Evolutionary conservation across 2,797 vertebrate genomes (phyloP), one percentile per base, ranked within the genome.

Genomic region (Spinibarbus caldwelli): DNA sequence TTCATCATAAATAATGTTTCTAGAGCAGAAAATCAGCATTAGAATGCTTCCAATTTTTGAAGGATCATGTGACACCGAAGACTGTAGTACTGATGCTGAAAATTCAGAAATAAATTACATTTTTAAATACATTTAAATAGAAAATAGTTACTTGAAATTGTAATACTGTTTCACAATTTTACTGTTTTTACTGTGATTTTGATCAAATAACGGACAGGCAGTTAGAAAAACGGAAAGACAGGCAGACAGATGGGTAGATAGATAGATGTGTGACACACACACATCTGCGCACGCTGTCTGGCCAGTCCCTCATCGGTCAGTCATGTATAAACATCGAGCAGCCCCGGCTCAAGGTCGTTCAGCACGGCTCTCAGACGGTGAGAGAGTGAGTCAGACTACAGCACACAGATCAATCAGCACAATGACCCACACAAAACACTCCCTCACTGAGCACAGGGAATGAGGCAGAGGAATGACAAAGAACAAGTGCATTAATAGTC

Each of bases 351-450:
- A 88, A 89, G 86, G 89, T 80, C 73, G 36, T 26, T 21, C 43
- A 66, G 52, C 49, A 34, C 8, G 66, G 34, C 36, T 66, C 12
- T 38, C 19, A 85, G 62, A 21, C 8, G 3, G 54, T 21, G 73
- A 52, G 31, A 78, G 70, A 73, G 54, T 2, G 45, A 62, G 36
- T 49, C 17, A 47, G 68, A 77, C 59, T 41, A 59, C 21, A 26
- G 67, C 62, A 78, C 3, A 70, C 77, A 64, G 86, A 82, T 89
- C 84, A 23, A 87, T 89, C 87, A 84, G n/a, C 17, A 85, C 64
- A 71, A 59, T 78, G 73, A 45, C n/a, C 66, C 72, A 45, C 71
- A 62, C 67, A 80, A 43, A 79, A 72, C 31, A 64, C 31, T 23
- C 11, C 41, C 29, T 36, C 77, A n/a, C 34, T 57, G 68, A 43